Conservation (phyloP, 2,113 vertebrate species). For the Equus przewalskii region DNA sequence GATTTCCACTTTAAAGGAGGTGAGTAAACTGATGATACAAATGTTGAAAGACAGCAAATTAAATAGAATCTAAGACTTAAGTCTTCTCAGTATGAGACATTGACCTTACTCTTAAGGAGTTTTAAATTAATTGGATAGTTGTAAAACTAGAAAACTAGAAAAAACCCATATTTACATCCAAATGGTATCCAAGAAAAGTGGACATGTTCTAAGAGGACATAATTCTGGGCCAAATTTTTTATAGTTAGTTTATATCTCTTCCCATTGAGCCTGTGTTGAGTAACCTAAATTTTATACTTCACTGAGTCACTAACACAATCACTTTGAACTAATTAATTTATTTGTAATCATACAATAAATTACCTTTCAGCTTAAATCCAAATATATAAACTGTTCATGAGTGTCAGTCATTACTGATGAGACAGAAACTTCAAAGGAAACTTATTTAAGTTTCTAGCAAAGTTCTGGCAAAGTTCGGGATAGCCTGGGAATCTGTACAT, state of each 20-base stretch:
- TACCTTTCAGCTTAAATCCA: not conserved
- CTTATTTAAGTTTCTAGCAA: not conserved
- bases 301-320: not conserved
- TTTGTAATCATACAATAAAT: not conserved
- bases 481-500: not conserved
- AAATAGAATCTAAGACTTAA: not conserved
- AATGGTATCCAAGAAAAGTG: not conserved
- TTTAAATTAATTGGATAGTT: not conserved
- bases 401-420: not conserved
- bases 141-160: not conserved
- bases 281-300: constrained; percentile 37
- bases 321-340: not conserved
- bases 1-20: not conserved
- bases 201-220: not conserved
- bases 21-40: not conserved
- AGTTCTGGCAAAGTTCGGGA: not conserved
- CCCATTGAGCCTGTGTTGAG: not conserved
- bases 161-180: not conserved
- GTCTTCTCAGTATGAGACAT: not conserved
- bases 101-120: not conserved
- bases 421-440: not conserved
- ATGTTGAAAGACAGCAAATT: not conserved
- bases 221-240: not conserved
- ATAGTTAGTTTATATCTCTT: not conserved
- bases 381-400: not conserved